These are phyloP conservation scores for Litocranius walleri DNA, from an alignment of 2,113 vertebrate species.

Conservation along the genomic window DNA sequence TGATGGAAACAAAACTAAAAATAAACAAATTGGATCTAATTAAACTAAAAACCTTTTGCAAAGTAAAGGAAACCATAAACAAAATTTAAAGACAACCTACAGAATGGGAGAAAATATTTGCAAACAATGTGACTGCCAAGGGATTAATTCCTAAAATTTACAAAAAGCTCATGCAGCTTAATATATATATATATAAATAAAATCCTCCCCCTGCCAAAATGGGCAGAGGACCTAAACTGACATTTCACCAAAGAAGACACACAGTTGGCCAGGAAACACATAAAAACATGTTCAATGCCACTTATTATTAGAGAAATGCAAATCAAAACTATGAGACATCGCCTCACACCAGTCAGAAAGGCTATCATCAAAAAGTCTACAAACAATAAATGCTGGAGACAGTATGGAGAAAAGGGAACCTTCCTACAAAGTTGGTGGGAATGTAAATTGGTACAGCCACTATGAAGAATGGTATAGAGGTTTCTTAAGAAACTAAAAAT, in stretches of 20 bases:
- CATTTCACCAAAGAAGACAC: not conserved
- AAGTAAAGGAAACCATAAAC: not conserved
- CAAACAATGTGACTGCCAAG: not conserved
- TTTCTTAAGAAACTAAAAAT: not conserved
- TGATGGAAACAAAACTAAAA: not conserved
- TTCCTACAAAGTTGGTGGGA: not conserved
- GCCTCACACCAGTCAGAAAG: not conserved
- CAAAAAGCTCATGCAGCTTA: not conserved
- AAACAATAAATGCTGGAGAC: not conserved
- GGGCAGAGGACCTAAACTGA: not conserved
- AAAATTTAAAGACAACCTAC: not conserved
- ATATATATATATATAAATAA: no score
- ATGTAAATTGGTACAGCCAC: not conserved
- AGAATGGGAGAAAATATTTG: not conserved
- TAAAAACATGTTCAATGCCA: not conserved
- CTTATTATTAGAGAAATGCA: not conserved
- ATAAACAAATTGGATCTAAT: not conserved
- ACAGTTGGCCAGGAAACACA: not conserved
- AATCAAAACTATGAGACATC: not conserved
- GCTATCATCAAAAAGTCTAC: not conserved
- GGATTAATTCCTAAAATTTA: not conserved
- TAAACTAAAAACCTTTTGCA: not conserved
- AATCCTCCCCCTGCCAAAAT: not conserved
- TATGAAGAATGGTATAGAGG: not conserved
- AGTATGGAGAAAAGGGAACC: not conserved